phyloP scores from a whole-genome alignment of 2,113 vertebrate species.

The Lepisosteus oculatus region DNA sequence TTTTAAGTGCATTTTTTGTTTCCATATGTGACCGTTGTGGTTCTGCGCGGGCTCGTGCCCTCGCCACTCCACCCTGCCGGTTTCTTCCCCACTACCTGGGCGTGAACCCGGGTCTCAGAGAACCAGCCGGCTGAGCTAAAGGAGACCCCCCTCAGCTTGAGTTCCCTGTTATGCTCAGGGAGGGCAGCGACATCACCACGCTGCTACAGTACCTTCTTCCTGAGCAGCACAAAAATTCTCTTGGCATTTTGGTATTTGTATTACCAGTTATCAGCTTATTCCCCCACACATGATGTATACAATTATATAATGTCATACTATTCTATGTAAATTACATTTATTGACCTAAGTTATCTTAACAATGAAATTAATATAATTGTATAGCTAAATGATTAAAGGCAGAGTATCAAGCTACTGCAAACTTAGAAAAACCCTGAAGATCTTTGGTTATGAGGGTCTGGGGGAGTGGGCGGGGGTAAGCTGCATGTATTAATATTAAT shows the following conservation, averaged over 20 bases:
- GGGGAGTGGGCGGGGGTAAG: slow-evolving; percentile 12
- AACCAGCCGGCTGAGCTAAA: too few species aligned
- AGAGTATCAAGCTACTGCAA: slow-evolving; percentile 48
- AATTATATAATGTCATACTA: slow-evolving; percentile 40
- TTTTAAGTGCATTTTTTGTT: too few species aligned
- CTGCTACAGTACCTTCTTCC: too few species aligned
- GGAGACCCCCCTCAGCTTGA: too few species aligned
- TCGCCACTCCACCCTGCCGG: too few species aligned
- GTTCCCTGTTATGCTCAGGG: too few species aligned
- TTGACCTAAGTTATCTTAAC: slow-evolving; percentile 53
- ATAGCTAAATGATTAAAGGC: slow-evolving; percentile 57
- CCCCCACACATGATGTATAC: slow-evolving; percentile 48
- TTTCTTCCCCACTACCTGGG: too few species aligned
- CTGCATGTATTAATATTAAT: slow-evolving; percentile 26
- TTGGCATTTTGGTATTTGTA: not conserved
- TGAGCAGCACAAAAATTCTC: not conserved
- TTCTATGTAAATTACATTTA: slow-evolving; percentile 52
- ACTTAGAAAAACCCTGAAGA: slow-evolving; percentile 43
- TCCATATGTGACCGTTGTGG: too few species aligned
- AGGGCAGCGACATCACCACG: too few species aligned
- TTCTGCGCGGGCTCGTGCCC: too few species aligned
- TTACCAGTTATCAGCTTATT: slow-evolving; percentile 40
- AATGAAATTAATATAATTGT: slow-evolving; percentile 55
- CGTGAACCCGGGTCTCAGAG: too few species aligned
- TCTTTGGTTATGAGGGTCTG: slow-evolving; percentile 26